These are phyloP conservation scores for Eristalis intricaria DNA, from an alignment of 2,888 invertebrate genomes.

Conservation along the genomic window DNA sequence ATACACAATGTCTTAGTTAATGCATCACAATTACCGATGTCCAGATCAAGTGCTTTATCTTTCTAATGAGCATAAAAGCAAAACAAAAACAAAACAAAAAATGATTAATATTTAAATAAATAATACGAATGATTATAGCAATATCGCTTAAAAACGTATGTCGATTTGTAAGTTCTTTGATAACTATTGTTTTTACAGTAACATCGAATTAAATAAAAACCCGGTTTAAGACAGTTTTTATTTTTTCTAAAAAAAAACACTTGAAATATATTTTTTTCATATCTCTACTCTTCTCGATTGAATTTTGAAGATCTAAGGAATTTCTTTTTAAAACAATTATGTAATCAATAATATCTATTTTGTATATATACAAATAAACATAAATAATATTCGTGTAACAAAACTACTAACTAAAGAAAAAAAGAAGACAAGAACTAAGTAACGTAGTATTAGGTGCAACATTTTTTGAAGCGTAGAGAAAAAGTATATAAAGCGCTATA, in stretches of 20 bases:
- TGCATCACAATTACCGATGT: slow-evolving; percentile 27
- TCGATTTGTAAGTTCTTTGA: not conserved
- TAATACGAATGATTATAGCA: not conserved
- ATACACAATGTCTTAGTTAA: slow-evolving; percentile 5
- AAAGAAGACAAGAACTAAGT: slow-evolving; percentile 7
- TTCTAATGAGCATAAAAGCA: slow-evolving; percentile 29
- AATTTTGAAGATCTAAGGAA: slow-evolving; percentile 17
- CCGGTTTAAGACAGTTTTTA: not conserved
- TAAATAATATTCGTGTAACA: slow-evolving; percentile 42
- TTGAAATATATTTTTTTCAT: not conserved
- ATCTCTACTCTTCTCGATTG: not conserved
- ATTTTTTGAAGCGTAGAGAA: slow-evolving; percentile 37
- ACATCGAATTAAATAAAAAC: slow-evolving; percentile 6
- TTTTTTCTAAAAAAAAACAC: not conserved
- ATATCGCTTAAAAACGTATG: not conserved
- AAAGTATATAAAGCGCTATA: slow-evolving; percentile 36
- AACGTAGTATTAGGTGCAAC: slow-evolving; percentile 37
- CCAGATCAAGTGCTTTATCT: slow-evolving; percentile 62
- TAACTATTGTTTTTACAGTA: not conserved
- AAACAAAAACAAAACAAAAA: slow-evolving; percentile 7
- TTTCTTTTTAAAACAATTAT: slow-evolving; percentile 25
- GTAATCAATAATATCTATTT: slow-evolving; percentile 36
- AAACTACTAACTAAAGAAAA: slow-evolving; percentile 20
- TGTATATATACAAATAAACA: slow-evolving; percentile 51
- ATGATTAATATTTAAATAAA: slow-evolving; percentile 1